Conservation (phyloP, 2,113 vertebrate species). For the Okapia johnstoni region DNA sequence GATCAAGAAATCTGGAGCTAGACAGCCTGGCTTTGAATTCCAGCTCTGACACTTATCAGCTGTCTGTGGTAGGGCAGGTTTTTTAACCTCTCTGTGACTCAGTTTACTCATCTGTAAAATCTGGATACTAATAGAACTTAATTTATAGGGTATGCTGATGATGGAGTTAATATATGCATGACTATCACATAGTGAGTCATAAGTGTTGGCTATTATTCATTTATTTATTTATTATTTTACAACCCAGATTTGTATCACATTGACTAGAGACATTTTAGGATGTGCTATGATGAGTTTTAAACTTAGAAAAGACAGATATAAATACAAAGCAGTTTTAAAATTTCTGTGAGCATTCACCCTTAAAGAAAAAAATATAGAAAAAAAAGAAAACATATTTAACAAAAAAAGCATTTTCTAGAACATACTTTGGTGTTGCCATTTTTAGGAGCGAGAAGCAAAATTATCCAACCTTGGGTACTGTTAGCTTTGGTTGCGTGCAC, state of each 20-base stretch:
- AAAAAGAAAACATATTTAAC: slow-evolving; percentile 9
- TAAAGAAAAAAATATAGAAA: slow-evolving; percentile 20
- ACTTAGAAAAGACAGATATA: background rate
- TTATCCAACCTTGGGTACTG: background rate
- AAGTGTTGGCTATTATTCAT: background rate
- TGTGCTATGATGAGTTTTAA: background rate
- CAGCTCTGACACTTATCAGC: background rate
- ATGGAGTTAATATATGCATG: background rate
- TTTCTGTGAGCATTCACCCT: background rate
- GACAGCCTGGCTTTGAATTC: background rate
- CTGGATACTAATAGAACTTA: background rate
- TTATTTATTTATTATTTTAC: background rate
- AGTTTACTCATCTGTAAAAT: background rate
- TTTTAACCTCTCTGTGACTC: background rate
- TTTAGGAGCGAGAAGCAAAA: slow-evolving; percentile 13
- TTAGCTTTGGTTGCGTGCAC: slow-evolving; percentile 11
- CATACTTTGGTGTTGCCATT: slow-evolving; percentile 14
- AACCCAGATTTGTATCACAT: background rate
- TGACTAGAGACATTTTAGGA: slow-evolving; percentile 16
- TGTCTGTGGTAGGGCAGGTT: background rate
- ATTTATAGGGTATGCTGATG: background rate
- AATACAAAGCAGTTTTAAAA: background rate
- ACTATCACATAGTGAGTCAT: background rate
- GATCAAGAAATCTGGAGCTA: background rate
- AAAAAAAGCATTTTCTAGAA: slow-evolving; percentile 24